These are phyloP conservation scores for Campylomormyrus numenius DNA, from an alignment of 2,113 vertebrate genomes.

Conservation along the genomic window DNA sequence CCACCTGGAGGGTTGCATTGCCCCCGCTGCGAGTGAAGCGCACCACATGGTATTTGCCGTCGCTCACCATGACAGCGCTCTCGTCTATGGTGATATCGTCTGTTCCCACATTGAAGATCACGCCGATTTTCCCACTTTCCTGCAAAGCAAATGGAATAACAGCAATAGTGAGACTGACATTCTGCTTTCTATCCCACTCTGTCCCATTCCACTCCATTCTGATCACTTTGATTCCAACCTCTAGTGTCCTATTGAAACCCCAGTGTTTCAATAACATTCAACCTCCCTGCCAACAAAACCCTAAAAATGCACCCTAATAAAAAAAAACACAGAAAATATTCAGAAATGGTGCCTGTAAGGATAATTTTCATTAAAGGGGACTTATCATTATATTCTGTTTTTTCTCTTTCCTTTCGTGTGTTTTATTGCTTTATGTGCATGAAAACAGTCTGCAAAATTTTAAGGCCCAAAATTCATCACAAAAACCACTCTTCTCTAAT, in stretches of 20 bases:
- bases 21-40: slow-evolving; percentile 93
- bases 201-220: not conserved
- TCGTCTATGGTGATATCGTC: slow-evolving; percentile 92
- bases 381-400: not conserved
- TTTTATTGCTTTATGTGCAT: not conserved
- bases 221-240: not conserved
- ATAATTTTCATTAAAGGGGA: not conserved
- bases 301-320: not conserved
- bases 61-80: slow-evolving; percentile 78
- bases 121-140: slow-evolving; percentile 85
- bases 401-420: not conserved
- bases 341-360: not conserved
- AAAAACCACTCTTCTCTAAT: not conserved
- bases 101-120: slow-evolving; percentile 93
- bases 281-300: not conserved
- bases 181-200: not conserved
- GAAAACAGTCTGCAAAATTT: not conserved
- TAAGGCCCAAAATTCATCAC: not conserved
- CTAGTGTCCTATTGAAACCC: not conserved
- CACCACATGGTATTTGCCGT: slow-evolving; percentile 93
- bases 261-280: not conserved
- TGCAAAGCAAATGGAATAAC: slow-evolving; percentile 39
- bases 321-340: not conserved
- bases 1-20: slow-evolving; percentile 92
- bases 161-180: not conserved